A percentile compares a stretch with the other conserved stretches of the same genome.
Evolutionary conservation across 1,140 invertebrate genomes (phyloP).

Genomic region (Thaumetopoea pityocampa): DNA sequence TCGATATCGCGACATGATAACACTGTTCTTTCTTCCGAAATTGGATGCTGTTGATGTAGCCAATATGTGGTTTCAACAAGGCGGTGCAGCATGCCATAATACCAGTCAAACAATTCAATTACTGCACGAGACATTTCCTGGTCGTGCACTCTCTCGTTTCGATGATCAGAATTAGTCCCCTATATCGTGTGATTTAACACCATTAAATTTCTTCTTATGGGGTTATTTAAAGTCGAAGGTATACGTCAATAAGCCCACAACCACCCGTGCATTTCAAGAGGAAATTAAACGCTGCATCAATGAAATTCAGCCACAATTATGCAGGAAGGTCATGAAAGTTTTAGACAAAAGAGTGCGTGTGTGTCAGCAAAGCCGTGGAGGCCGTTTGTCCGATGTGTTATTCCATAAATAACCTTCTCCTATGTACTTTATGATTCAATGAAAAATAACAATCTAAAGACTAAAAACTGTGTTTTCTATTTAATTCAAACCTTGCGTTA

Average conservation of each 20-base stretch:
- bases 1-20: slow-evolving; percentile 25
- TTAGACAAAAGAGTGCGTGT: slow-evolving; percentile 14
- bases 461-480: too few species aligned
- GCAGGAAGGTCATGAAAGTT: slow-evolving; percentile 18
- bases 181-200: slow-evolving; percentile 17
- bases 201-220: too few species aligned
- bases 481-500: not conserved
- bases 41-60: slow-evolving; percentile 13
- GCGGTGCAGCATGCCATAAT: slow-evolving; percentile 14
- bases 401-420: slow-evolving; percentile 21
- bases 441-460: too few species aligned
- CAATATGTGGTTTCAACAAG: too few species aligned
- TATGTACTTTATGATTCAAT: slow-evolving; percentile 18
- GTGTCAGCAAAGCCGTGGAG: slow-evolving; percentile 16
- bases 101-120: too few species aligned
- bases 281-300: too few species aligned
- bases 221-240: slow-evolving; percentile 12
- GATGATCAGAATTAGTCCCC: slow-evolving; percentile 17
- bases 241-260: slow-evolving; percentile 13
- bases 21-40: slow-evolving; percentile 8
- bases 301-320: slow-evolving; percentile 14
- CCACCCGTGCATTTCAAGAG: slow-evolving; percentile 5
- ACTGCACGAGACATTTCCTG: slow-evolving; percentile 19
- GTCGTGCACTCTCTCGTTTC: slow-evolving; percentile 14
- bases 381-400: slow-evolving; percentile 16